Base-by-base conservation (phyloP, 1,140 invertebrate species). In the Caerostris extrusa region DNA sequence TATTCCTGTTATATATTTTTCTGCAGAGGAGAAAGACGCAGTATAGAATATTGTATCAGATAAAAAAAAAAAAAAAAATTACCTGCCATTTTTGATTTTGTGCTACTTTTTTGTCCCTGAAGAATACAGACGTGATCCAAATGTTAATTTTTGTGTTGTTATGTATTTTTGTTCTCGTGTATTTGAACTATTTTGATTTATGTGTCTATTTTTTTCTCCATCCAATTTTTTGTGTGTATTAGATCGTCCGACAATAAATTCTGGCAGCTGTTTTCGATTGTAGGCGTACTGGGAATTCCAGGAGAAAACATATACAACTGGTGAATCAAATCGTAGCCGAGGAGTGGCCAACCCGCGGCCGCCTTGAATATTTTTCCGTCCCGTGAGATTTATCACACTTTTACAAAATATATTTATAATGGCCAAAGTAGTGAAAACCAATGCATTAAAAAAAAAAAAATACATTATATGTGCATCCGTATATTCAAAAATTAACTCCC, bases 91-190 rank as follows among this genome's bases (percentile, higher is more conserved):
- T 77, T 77, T 85, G 17, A 17, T 57, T 85, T 12, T 19, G 82
- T n/a, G 8, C 57, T 19, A 85, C 55, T 85, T 57, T 56, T 56
- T 85, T 17, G 17, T 58, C 55, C 57, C 55, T 6, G 19, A 56
- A 58, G n/a, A 58, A 58, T 34, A 57, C 3, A 58, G n/a, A 85
- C 82, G 55, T 85, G 82, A 85, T 85, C 57, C 82, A 85, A 34
- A 85, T 85, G 82, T 34, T 57, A 85, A 85, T 85, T 85, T 85
- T 19, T 85, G 17, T 58, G 56, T 85, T 58, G 17, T 82, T 82
- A 55, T 14, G 55, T 53, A 55, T 82, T 82, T 82, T 56, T 82
- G 14, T 10, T 14, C 81, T 83, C 55, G 34, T 55, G 19, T 81
- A 55, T 77, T 50, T 19, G 34, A 12, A 12, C 5, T 64, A 14